Base-by-base conservation (phyloP, 1,140 invertebrate genomes). In the Zaprionus inermis region DNA sequence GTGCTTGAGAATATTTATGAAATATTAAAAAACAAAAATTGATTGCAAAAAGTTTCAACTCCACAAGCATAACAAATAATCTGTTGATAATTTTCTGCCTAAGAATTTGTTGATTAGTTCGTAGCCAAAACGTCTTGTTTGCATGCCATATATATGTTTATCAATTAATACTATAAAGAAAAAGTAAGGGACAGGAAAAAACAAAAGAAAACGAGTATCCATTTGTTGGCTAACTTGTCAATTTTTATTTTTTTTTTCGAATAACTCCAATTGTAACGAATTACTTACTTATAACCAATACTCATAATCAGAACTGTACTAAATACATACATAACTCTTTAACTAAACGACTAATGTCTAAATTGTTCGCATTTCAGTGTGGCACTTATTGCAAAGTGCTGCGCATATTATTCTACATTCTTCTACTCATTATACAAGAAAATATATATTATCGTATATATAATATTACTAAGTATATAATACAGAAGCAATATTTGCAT, bases 1-100 rank as follows among this genome's bases (percentile, higher is more conserved):
- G 83, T 86, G 83, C 83, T 86, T 86, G 70, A 83, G 70, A 86
- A 86, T 88, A 86, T 86, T 86, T 88, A 64, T 72, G 60, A 83
- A 83, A 83, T 83, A 83, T 83, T 83, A 72, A 72, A 83, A 82
- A 82, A 7, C 18, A 56, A 65, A 30, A 28, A 46, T 63, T 56
- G 32, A 68, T 59, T 41, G 12, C 9, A 49, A 72, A 11, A 63
- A 52, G 34, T 63, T 54, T 32, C 20, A 60, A 44, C 65, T 68
- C 38, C 38, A 49, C 56, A 49, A 70, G 44, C 41, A 46, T 34
- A 36, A 32, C 24, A 58, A 32, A 38, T 32, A 38, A 54, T 72
- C 11, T 60, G 73, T 76, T 76, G 60, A 71, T 32, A 64, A 16
- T 44, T 44, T 63, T 69, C 55, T 71, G 68, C 68, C 44, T 71